Evolutionary conservation across 2,797 vertebrate genomes (phyloP).

Genomic region (Australoheros facetus): DNA sequence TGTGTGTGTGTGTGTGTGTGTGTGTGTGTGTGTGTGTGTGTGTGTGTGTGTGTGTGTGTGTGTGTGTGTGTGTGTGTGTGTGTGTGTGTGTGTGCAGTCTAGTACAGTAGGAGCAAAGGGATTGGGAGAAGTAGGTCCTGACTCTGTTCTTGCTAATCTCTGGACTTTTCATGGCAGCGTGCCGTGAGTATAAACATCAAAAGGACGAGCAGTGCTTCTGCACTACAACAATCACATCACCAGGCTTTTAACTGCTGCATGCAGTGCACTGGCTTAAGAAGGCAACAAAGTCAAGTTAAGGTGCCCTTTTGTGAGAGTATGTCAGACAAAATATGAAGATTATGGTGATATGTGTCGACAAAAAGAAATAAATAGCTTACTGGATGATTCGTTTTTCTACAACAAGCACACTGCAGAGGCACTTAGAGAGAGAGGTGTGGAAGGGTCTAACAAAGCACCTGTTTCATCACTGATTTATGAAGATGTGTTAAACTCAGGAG

Average conservation of each 20-base stretch:
- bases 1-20: too few relatives aligned
- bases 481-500: not conserved
- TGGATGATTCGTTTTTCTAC: not conserved
- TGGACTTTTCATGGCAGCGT: conserved; percentile 3
- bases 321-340: not conserved
- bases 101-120: conserved; percentile 5
- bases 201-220: conserved; percentile 43
- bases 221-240: conserved; percentile 3
- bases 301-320: not conserved
- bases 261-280: not conserved
- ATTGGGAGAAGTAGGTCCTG: conserved; percentile 10
- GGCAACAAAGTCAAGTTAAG: not conserved
- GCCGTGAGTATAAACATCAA: conserved; percentile 48
- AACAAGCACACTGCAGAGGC: not conserved
- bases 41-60: too few relatives aligned
- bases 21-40: too few relatives aligned
- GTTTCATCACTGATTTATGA: not conserved
- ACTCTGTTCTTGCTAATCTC: conserved; percentile 22
- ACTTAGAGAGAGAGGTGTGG: not conserved
- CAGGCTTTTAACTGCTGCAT: not conserved
- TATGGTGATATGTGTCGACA: not conserved
- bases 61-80: too few relatives aligned
- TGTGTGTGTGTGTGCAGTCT: not conserved
- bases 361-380: not conserved
- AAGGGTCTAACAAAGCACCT: not conserved